Base-by-base conservation (phyloP, 2,888 invertebrate genomes). In the Eupithecia dodoneata region DNA sequence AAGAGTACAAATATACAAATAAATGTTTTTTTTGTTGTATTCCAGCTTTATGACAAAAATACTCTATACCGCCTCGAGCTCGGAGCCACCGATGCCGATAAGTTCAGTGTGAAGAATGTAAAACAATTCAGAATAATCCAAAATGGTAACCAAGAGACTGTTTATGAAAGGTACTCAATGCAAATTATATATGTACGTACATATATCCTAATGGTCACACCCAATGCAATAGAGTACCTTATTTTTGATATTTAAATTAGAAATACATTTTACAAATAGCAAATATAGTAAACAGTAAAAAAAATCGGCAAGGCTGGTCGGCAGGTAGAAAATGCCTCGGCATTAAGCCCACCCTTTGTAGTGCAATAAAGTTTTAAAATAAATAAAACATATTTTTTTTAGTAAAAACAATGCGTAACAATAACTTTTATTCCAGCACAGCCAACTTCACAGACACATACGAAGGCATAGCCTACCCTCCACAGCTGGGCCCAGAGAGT, bases 381-480 rank as follows among this genome's bases (percentile, higher is more conserved):
- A 30, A 30, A 30, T 30, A 30, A 30, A 30, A 30, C 0, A 30
- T 30, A n/a, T 30, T 30, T 30, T 30, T 52, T 52, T 52, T 55
- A 55, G 12, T 55, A 59, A 9, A 18, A 59, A 59, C 55, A 18
- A 59, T 18, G 55, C 9, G n/a, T n/a, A n/a, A n/a, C 15, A 2
- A 18, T 9, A 18, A 59, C 12, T 12, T 30, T 63, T 72, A 41
- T 83, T 80, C 0, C 79, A 88, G 88, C 4, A 76, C 77, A 71
- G 63, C 77, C 41, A 83, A 76, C 10, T 92, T 98, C n/a, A 95
- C 95, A 82, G 97, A 97, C n/a, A 90, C 96, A 0, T 97, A 96
- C 79, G 98, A 98, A 87, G 98, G 97, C 0, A 95, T 96, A 0
- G 90, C 97, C 0, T 97, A 97, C 84, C 97, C 97, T 0, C 92